phyloP scores from a whole-genome alignment of 2,888 invertebrate genomes.

The Trachelus iudaicus region DNA sequence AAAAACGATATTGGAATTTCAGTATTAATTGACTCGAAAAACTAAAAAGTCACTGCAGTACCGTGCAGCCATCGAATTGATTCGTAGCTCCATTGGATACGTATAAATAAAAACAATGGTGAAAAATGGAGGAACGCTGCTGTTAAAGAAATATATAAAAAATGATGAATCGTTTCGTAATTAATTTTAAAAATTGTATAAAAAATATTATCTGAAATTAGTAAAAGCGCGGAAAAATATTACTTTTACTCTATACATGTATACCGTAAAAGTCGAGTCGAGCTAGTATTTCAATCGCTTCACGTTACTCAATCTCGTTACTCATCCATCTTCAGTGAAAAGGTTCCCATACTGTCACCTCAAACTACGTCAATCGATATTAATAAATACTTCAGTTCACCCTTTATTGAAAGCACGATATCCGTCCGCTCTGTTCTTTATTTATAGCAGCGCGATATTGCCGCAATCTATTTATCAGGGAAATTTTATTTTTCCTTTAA shows the following conservation, averaged over 20 bases:
- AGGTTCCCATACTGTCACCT: neutral
- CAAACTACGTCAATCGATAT: conserved; percentile 1
- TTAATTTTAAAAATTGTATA: too few species aligned
- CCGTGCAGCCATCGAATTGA: too few species aligned
- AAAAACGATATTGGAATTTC: neutral
- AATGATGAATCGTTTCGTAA: too few species aligned
- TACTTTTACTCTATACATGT: too few species aligned
- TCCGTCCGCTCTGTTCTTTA: neutral
- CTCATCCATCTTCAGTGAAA: neutral
- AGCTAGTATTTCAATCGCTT: neutral
- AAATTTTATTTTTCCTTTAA: neutral
- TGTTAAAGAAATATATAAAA: too few species aligned
- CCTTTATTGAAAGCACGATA: conserved; percentile 3
- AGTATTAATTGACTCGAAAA: neutral
- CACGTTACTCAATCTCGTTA: neutral
- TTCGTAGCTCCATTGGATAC: too few species aligned
- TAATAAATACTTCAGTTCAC: conserved; percentile 2
- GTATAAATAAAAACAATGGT: too few species aligned
- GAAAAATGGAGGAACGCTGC: too few species aligned
- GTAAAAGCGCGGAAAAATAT: too few species aligned
- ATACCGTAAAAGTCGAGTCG: neutral
- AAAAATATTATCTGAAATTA: too few species aligned
- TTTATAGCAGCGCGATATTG: conserved; percentile 2
- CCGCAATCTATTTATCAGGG: neutral
- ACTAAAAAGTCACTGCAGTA: too few species aligned